Percentiles rank a stretch among this genome's conserved stretches.
Conservation (phyloP, 2,888 invertebrate species). For the Leptothorax acervorum region DNA sequence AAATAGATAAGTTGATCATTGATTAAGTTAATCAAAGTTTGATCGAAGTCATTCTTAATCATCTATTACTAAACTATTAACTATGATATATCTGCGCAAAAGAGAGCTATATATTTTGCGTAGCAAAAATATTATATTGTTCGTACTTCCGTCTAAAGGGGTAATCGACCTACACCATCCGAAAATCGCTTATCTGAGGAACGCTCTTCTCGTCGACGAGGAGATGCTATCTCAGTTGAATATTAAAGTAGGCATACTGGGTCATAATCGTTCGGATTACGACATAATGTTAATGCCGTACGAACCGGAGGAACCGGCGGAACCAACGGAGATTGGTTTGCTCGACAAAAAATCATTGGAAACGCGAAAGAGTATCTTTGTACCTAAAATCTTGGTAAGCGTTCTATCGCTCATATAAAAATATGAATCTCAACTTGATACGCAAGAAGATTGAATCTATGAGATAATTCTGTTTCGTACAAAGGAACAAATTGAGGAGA, state of each 20-base stretch:
- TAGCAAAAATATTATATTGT: conserved; percentile 18
- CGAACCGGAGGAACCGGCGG: conserved; percentile 81
- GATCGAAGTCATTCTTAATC: background rate
- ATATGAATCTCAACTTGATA: background rate
- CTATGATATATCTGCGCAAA: background rate
- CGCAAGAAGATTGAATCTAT: background rate
- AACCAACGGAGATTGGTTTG: background rate
- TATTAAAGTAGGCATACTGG: conserved; percentile 88
- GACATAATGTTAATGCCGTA: conserved; percentile 88
- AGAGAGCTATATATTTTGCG: background rate
- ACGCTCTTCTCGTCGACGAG: conserved; percentile 87
- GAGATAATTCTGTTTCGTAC: background rate
- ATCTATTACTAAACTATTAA: conserved; percentile 1
- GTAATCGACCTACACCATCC: conserved; percentile 83
- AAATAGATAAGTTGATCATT: background rate
- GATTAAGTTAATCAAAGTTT: background rate
- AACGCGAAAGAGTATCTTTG: conserved; percentile 17
- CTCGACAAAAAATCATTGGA: background rate
- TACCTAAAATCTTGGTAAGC: conserved; percentile 1
- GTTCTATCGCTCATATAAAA: background rate
- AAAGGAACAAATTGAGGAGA: conserved; percentile 41
- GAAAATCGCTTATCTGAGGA: conserved; percentile 87
- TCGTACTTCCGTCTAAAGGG: conserved; percentile 79
- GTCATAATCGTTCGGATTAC: conserved; percentile 87
- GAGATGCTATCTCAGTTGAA: conserved; percentile 85